phyloP scores from a whole-genome alignment of 30 jellyfish, hydroid and myxozoan species.

The Calvadosia cruxmelitensis region DNA sequence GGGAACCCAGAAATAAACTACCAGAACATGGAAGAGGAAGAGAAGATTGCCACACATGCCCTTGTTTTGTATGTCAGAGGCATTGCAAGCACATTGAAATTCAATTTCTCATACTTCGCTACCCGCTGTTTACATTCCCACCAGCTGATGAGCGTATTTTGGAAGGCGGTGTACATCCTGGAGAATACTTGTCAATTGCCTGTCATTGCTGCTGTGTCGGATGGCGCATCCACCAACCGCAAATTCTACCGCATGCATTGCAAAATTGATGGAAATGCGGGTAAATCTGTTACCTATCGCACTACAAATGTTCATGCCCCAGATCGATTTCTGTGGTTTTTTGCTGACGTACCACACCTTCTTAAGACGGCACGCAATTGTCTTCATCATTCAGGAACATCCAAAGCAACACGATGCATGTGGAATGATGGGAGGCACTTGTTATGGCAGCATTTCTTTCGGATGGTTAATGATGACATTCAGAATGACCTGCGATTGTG shows the following conservation, averaged over 20 bases:
- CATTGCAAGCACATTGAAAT: conserved; percentile 6
- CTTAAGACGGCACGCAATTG: conserved; percentile 6
- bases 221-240: conserved; percentile 15
- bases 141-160: conserved; percentile 18
- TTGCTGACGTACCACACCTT: conserved; percentile 1
- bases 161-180: conserved; percentile 11
- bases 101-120: conserved; percentile 8
- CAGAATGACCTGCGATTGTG: too few relatives aligned
- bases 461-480: conserved; percentile 3
- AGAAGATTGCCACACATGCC: conserved; percentile 31
- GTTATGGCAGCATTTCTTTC: conserved; percentile 9
- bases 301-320: too few relatives aligned
- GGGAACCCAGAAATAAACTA: conserved; percentile 49
- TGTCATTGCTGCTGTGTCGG: conserved; percentile 13
- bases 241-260: too few relatives aligned
- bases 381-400: conserved; percentile 5
- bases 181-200: conserved; percentile 7
- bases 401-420: conserved; percentile 4
- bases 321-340: neutral
- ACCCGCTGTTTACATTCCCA: neutral
- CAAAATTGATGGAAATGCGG: neutral
- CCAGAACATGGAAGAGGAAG: conserved; percentile 25
- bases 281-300: neutral
- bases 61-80: conserved; percentile 32
- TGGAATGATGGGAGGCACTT: neutral